These are phyloP conservation scores for Plotosus lineatus DNA, from an alignment of 2,113 vertebrate species.

Conservation along the genomic window DNA sequence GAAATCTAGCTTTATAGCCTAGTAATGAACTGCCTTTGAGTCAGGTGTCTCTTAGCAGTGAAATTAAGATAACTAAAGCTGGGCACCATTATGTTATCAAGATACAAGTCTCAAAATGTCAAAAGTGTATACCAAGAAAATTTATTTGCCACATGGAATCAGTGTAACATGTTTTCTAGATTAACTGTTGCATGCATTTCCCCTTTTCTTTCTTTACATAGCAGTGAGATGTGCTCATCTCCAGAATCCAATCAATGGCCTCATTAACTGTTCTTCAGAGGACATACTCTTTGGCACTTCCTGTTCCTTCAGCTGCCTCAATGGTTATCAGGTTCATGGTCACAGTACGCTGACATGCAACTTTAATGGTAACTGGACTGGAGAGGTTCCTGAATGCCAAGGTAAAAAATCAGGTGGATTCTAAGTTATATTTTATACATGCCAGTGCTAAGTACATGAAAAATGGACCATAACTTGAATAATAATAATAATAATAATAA, in stretches of 20 bases:
- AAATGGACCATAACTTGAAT: not conserved
- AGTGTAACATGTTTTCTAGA: not conserved
- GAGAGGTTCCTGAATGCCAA: constrained; percentile 61
- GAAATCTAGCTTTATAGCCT: not conserved
- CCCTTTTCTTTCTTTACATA: constrained; percentile 43
- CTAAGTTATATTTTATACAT: not conserved
- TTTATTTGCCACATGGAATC: not conserved
- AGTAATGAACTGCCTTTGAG: not conserved
- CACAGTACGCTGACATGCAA: constrained; percentile 58
- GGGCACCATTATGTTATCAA: not conserved
- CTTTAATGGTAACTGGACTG: constrained; percentile 66
- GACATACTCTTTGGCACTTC: constrained; percentile 51
- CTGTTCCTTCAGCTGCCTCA: constrained; percentile 66
- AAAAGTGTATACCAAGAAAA: not conserved
- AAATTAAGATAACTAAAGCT: not conserved
- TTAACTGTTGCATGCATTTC: not conserved
- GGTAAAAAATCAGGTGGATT: constrained; percentile 54
- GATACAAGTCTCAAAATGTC: not conserved
- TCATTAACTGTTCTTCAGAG: constrained; percentile 60
- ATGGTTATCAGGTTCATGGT: constrained; percentile 55
- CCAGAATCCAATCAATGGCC: constrained; percentile 54
- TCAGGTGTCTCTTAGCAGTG: not conserved
- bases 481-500: not conserved
- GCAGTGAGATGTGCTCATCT: constrained; percentile 60
- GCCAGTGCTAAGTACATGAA: not conserved